Conservation (phyloP, 2,113 vertebrate genomes). For the Hippocampus zosterae region DNA sequence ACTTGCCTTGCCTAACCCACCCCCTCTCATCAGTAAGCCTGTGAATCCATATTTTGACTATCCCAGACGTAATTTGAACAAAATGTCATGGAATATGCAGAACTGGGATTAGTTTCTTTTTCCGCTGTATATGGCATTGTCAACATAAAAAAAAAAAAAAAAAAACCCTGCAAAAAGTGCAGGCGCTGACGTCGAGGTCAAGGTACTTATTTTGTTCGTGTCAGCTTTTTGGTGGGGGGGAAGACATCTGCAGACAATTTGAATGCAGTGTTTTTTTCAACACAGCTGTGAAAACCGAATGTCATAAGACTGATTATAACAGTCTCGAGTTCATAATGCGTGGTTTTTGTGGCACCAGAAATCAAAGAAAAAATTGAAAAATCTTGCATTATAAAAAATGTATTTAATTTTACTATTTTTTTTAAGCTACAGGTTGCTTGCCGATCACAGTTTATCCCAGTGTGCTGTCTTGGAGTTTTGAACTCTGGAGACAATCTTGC, state of each 20-base stretch:
- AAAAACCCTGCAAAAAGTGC: too few species aligned
- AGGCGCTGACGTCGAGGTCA: neutral
- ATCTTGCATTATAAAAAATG: too few species aligned
- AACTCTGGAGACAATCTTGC: neutral
- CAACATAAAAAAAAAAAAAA: neutral
- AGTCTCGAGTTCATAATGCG: conserved; percentile 25
- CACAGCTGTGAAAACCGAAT: conserved; percentile 56
- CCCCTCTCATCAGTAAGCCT: conserved; percentile 27
- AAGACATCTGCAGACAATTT: conserved; percentile 59
- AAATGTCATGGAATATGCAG: neutral
- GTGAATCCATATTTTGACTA: conserved; percentile 24
- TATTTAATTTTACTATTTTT: neutral
- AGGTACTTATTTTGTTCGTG: conserved; percentile 18
- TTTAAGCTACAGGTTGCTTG: neutral
- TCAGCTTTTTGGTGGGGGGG: neutral
- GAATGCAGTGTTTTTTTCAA: conserved; percentile 35
- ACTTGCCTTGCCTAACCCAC: conserved; percentile 31
- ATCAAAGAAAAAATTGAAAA: neutral
- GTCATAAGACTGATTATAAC: conserved; percentile 35
- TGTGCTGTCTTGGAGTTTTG: too few species aligned
- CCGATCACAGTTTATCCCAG: neutral
- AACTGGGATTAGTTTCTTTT: neutral
- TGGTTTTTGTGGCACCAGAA: neutral
- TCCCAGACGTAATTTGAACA: conserved; percentile 25
- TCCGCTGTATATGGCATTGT: neutral